Conservation (phyloP, 2,113 vertebrate species). For the Melospiza georgiana region DNA sequence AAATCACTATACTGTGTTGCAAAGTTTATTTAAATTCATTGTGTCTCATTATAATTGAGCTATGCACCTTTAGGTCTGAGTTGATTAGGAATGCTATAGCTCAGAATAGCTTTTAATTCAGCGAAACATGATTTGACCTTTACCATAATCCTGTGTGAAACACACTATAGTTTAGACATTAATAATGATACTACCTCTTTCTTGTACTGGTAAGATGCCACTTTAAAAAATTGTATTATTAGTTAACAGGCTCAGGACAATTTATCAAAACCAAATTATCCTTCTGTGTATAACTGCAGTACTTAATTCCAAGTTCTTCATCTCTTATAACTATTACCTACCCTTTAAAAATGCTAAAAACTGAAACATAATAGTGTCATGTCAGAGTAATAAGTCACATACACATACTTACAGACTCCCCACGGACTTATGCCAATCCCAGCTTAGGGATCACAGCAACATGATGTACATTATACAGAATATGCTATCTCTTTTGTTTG, state of each 20-base stretch:
- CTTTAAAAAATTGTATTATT: conserved; percentile 98
- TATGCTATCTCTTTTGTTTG: conserved; percentile 63
- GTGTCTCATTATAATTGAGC: conserved; percentile 99
- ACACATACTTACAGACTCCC: conserved; percentile 84
- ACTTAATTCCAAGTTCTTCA: conserved; percentile 96
- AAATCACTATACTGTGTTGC: conserved; percentile 93
- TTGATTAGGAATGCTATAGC: conserved; percentile 98
- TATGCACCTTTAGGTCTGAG: conserved; percentile 99
- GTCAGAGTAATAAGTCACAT: conserved; percentile 89
- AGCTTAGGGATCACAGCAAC: conserved; percentile 61
- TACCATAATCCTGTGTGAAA: conserved; percentile 97
- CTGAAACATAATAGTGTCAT: conserved; percentile 91
- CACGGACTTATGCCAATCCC: conserved; percentile 66
- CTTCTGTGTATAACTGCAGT: conserved; percentile 94
- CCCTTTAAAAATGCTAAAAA: conserved; percentile 97
- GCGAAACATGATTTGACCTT: conserved; percentile 98
- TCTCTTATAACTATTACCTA: conserved; percentile 96
- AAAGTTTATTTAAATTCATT: conserved; percentile 99
- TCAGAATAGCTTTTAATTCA: conserved; percentile 99
- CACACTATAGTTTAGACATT: conserved; percentile 96
- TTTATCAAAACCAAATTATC: conserved; percentile 99
- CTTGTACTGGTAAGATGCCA: conserved; percentile 87
- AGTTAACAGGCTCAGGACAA: conserved; percentile 92
- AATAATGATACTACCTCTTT: conserved; percentile 96
- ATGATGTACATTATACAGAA: conserved; percentile 59